Evolutionary conservation across 2,113 vertebrate species (phyloP), one percentile per base, ranked within the genome.

Genomic region (Eolophus roseicapilla): DNA sequence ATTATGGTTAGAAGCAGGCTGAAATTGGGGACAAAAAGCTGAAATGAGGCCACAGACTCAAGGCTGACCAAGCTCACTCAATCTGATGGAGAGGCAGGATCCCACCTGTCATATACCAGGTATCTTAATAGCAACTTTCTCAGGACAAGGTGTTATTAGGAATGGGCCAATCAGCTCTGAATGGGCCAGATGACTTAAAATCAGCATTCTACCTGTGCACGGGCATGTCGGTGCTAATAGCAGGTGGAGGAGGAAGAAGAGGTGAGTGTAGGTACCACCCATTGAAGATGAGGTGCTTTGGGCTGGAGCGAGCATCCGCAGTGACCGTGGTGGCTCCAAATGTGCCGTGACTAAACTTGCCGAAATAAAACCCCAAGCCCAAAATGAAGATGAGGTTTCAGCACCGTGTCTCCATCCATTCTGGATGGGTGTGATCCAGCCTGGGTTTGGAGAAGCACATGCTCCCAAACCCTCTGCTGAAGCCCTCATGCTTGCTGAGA

Each of bases 211-310:
- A 23, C 81, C 37, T 16, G 33, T 57, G 88, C 65, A 24, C 2
- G 5, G 82, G 47, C 88, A 52, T 21, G 78, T 31, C 2, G 1
- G 75, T 17, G 74, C 71, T 80, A 68, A 29, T 28, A 79, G 91
- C 59, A 83, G 88, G 80, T 31, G 83, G 83, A 92, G 92, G 73
- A 95, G 93, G 86, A 95, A 91, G 50, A 68, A 78, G 39, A 57
- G 75, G 49, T 20, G 62, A 83, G 52, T 12, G 21, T 29, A 31
- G 89, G 65, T 76, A 27, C 74, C 81, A 60, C 89, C 83, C 91
- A 68, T 23, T 0, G 0, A 35, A 79, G 59, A 37, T 2, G 2
- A 27, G 65, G 46, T 18, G 63, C 20, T 69, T 44, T 69, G 63
- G 71, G 86, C 64, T 82, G 33, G 53, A 53, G 37, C 0, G 52